Evolutionary conservation across 2,113 vertebrate genomes (phyloP), one percentile per base, ranked within the genome.

Genomic region (rabbit (Oryctolagus cuniculus)): DNA sequence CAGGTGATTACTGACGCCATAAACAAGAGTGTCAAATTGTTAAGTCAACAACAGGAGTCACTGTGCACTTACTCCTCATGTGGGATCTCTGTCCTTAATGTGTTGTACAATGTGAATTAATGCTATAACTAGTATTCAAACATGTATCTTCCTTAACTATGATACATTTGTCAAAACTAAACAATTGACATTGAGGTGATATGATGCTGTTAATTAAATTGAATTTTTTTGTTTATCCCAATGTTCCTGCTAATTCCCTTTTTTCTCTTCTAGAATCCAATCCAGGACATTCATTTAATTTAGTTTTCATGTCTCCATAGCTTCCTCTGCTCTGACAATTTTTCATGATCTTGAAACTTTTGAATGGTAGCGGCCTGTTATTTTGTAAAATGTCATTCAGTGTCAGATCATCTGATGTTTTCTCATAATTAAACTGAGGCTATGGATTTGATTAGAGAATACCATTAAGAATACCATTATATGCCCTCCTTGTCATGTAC

Each of bases 361-460:
- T 75, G 36, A 88, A 64, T 63, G 38, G 29, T 75, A 49, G 29
- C n/a, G 36, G 27, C 44, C 72, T 49, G 1, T 63, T 49, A 73
- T 44, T 73, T 73, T 87, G 19, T 31, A 61, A 25, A 73, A 44
- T 79, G 24, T 63, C 53, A 85, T 25, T 74, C 15, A 31, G 53
- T 91, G 74, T 78, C 49, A 19, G 25, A 69, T 93, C 49, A 17
- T 36, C 64, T 80, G 74, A 63, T 78, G 16, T 79, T 87, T 87
- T 63, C 64, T 72, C 29, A 49, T 34, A 31, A 63, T 80, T 58
- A 70, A 3, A 63, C 8, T 87, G 74, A 80, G 31, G 10, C 44
- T 77, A 38, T 49, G 1, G 6, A 34, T 87, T 79, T 67, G 63
- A 2, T 22, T 6, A 29, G 51, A 61, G 29, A 93, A 79, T 63